Percentiles rank a stretch among this genome's conserved stretches.
phyloP scores from a whole-genome alignment of 53 echinoderm and acorn worm genomes.

The Antedon mediterranea region DNA sequence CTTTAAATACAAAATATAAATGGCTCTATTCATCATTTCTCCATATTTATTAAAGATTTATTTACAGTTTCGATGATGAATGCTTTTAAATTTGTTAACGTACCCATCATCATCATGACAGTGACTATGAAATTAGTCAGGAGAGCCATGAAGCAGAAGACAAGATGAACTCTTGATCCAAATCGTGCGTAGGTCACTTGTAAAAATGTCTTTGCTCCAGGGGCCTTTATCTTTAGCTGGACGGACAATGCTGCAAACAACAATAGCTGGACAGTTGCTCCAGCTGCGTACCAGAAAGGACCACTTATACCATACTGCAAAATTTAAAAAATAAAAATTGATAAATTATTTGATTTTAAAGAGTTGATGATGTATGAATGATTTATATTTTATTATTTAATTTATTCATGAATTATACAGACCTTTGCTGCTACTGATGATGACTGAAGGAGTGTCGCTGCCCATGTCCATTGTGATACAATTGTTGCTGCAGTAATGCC shows the following conservation, averaged over 20 bases:
- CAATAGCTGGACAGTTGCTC: conserved; percentile 77
- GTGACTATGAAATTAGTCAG: conserved; percentile 90
- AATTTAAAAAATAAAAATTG: not conserved
- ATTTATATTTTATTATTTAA: no score
- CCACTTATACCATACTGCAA: conserved; percentile 89
- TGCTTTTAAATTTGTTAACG: not conserved
- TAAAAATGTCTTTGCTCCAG: conserved; percentile 93
- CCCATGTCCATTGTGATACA: conserved; percentile 98
- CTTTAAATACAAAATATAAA: no score
- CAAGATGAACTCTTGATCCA: conserved; percentile 61
- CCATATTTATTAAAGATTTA: no score
- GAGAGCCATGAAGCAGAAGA: conserved; percentile 81
- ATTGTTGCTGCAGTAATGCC: conserved; percentile 88
- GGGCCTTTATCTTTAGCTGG: conserved; percentile 84
- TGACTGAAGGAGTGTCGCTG: conserved; percentile 85
- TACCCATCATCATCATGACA: conserved; percentile 94
- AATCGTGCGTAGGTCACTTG: conserved; percentile 94
- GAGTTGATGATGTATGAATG: no score
- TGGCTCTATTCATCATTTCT: no score
- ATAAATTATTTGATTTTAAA: not conserved
- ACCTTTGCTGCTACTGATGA: conserved; percentile 85
- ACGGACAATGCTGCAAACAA: conserved; percentile 87
- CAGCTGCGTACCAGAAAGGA: conserved; percentile 95
- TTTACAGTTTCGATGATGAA: not conserved
- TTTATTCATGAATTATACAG: conserved; percentile 6